Evolutionary conservation across 2,888 invertebrate genomes (phyloP), one percentile per base, ranked within the genome.

Genomic region (Spilosoma lubricipeda): DNA sequence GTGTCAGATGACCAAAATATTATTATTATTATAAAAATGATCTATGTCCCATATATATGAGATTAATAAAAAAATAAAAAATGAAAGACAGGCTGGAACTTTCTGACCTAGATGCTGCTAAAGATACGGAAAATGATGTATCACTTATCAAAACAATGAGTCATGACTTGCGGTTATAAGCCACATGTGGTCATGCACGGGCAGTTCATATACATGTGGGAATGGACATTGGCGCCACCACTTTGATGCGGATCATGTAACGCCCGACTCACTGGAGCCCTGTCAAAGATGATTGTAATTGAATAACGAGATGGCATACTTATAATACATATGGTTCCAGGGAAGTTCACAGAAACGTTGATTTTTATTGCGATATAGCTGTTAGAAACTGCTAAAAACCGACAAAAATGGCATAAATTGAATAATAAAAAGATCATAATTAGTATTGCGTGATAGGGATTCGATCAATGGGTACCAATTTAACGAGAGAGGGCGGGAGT

Each of bases 121-220:
- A 59, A 27, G 30, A 63, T 63, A 63, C 15, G 18, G 18, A 63
- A 2, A 18, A 63, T 30, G 63, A 63, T 63, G 63, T 18, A 7
- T 30, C 63, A 63, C 2, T 7, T 18, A 0, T 15, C 59, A 70
- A 42, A 70, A 45, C 42, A 59, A 63, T 70, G 63, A 39, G 27
- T 70, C 70, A 59, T 39, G 56, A 27, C 13, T 63, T 70, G 70
- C 59, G 70, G 39, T 59, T 59, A 39, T 2, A 33, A 33, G 27
- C 59, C 69, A n/a, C 70, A 70, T 63, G 59, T 70, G 59, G 70
- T 70, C 59, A 70, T 63, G 70, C 70, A 70, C 42, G 70, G 30
- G 70, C 63, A 42, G 59, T 42, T 70, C 0, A 27, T 56, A 36
- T 36, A 52, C 27, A 70, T 30, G 59, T 70, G 11, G 5, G 59